Evolutionary conservation across 2,888 invertebrate genomes (phyloP).

Genomic region (Melanostoma scalare): DNA sequence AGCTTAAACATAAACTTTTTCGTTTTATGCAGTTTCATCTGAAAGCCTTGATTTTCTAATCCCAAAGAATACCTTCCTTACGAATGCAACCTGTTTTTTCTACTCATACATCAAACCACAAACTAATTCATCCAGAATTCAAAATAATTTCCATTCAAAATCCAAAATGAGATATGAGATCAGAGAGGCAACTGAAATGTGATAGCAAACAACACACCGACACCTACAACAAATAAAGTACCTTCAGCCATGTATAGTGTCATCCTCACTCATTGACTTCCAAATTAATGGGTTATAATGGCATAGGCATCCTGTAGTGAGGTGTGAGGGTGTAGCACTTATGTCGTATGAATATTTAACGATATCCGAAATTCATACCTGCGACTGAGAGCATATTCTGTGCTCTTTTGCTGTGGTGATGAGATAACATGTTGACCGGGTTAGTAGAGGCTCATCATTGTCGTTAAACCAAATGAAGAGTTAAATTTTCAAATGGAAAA

Average conservation of each 20-base stretch:
- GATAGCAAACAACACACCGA: constrained; percentile 11
- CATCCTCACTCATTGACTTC: constrained; percentile 56
- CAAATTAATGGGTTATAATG: constrained; percentile 62
- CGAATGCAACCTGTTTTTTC: too few relatives aligned
- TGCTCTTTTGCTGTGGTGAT: constrained; percentile 32
- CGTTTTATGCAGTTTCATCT: too few relatives aligned
- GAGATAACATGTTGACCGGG: constrained; percentile 46
- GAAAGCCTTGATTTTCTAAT: too few relatives aligned
- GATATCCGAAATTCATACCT: constrained; percentile 50
- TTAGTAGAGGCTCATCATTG: constrained; percentile 19
- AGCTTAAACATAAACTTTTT: too few relatives aligned
- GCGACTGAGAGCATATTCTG: constrained; percentile 1
- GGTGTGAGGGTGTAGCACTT: constrained; percentile 39
- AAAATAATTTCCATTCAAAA: constrained; percentile 54
- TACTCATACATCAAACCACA: constrained; percentile 1
- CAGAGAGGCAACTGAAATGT: neutral
- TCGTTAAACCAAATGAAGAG: constrained; percentile 61
- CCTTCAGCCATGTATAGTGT: constrained; percentile 32
- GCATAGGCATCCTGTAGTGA: constrained; percentile 43
- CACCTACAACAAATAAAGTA: constrained; percentile 24
- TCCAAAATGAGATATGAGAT: constrained; percentile 51
- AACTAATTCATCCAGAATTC: constrained; percentile 44
- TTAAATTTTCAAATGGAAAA: constrained; percentile 56
- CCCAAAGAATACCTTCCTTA: too few relatives aligned
- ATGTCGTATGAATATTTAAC: constrained; percentile 67